Conservation (phyloP, 1,140 invertebrate species). For the Chrysomallon squamiferum region DNA sequence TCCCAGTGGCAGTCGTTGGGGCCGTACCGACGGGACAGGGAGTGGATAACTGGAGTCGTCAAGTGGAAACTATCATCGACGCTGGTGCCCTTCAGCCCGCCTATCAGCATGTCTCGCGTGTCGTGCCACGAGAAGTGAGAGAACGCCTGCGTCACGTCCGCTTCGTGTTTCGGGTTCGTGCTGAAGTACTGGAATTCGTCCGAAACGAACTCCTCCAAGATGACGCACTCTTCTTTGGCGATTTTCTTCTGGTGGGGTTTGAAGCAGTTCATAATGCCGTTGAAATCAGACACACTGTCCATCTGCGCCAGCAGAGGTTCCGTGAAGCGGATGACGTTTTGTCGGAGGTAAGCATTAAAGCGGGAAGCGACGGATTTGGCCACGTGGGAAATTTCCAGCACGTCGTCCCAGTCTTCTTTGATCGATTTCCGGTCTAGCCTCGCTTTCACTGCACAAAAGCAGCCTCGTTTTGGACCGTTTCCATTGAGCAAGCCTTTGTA, state of each 20-base stretch:
- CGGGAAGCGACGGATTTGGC: conserved; percentile 4
- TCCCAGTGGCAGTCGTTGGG: conserved; percentile 8
- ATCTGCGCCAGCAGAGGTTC: conserved; percentile 20
- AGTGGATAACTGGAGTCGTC: conserved; percentile 26
- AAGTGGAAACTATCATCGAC: conserved; percentile 7
- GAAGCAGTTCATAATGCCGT: conserved; percentile 9
- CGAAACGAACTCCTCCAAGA: conserved; percentile 24
- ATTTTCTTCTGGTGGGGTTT: conserved; percentile 21
- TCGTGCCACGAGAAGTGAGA: conserved; percentile 31
- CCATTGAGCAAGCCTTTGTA: conserved; percentile 28
- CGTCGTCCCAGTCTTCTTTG: conserved; percentile 4
- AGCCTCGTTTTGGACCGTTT: conserved; percentile 19
- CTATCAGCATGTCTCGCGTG: conserved; percentile 17
- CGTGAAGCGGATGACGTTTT: conserved; percentile 10
- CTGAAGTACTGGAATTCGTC: conserved; percentile 26
- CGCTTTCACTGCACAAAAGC: conserved; percentile 26
- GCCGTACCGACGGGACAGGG: conserved; percentile 13
- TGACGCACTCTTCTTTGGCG: conserved; percentile 15
- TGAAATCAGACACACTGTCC: conserved; percentile 24
- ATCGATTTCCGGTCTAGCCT: conserved; percentile 3
- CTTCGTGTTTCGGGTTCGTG: neutral
- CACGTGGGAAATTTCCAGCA: neutral
- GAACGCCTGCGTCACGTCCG: conserved; percentile 23
- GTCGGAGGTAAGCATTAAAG: conserved; percentile 15
- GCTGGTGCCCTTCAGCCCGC: conserved; percentile 22